Evolutionary conservation across 2,888 invertebrate genomes (phyloP).

Genomic region (Chloroclystis v-ata): DNA sequence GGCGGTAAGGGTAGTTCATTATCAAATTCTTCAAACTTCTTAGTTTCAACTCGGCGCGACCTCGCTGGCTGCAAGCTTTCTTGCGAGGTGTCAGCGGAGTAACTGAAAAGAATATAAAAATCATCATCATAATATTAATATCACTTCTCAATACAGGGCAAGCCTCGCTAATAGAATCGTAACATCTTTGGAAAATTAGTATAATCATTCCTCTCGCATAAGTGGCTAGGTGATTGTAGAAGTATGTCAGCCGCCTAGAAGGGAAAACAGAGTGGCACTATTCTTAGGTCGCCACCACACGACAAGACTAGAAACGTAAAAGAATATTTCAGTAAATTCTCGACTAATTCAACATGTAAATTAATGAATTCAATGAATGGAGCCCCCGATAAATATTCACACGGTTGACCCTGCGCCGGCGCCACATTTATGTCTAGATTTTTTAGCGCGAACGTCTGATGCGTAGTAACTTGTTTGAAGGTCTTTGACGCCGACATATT

Average conservation of each 20-base stretch:
- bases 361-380: constrained; percentile 50
- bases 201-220: too few species aligned
- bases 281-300: too few species aligned
- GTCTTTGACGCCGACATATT: constrained; percentile 13
- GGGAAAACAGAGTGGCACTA: too few species aligned
- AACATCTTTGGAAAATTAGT: too few species aligned
- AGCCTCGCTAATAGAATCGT: too few species aligned
- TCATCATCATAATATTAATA: too few species aligned
- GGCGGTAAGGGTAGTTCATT: constrained; percentile 71
- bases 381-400: constrained; percentile 54
- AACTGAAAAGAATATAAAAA: constrained; percentile 35
- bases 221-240: too few species aligned
- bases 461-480: constrained; percentile 36
- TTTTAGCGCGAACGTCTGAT: constrained; percentile 39
- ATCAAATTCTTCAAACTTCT: constrained; percentile 60
- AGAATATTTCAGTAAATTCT: not conserved
- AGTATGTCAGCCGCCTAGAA: too few species aligned
- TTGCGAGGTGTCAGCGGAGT: constrained; percentile 31
- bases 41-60: constrained; percentile 40
- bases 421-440: constrained; percentile 31
- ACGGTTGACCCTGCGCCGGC: constrained; percentile 45
- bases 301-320: too few species aligned
- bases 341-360: constrained; percentile 28
- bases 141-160: too few species aligned
- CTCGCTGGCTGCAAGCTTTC: constrained; percentile 46